Percentiles rank a stretch among this genome's conserved stretches.
phyloP scores from a whole-genome alignment of 2,888 invertebrate genomes.

The Sialis lutaria region DNA sequence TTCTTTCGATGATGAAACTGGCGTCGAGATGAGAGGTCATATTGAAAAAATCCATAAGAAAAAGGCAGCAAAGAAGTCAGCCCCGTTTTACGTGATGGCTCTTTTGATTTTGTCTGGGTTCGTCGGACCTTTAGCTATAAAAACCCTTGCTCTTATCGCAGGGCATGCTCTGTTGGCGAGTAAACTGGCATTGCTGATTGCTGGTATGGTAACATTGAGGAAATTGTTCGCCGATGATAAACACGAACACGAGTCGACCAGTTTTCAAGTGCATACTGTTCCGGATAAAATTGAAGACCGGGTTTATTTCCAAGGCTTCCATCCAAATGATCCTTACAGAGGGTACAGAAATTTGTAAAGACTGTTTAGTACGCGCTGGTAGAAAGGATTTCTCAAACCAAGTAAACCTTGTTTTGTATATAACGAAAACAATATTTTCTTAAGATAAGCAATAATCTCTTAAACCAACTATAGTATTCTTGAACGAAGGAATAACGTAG shows the following conservation, averaged over 20 bases:
- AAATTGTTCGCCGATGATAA: constrained; percentile 51
- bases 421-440: too few relatives aligned
- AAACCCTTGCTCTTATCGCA: constrained; percentile 50
- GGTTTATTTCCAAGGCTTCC: background rate
- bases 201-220: constrained; percentile 52
- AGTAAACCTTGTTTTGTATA: too few relatives aligned
- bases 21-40: constrained; percentile 7
- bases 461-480: too few relatives aligned
- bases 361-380: too few relatives aligned
- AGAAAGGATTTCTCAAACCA: too few relatives aligned
- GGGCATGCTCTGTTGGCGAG: constrained; percentile 55
- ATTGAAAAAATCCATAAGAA: constrained; percentile 4
- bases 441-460: too few relatives aligned
- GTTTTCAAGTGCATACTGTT: constrained; percentile 49
- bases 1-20: constrained; percentile 6
- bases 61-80: constrained; percentile 16
- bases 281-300: constrained; percentile 28
- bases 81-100: constrained; percentile 21
- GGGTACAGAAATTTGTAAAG: background rate
- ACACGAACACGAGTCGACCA: constrained; percentile 34
- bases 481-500: too few relatives aligned
- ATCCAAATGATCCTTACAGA: background rate
- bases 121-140: constrained; percentile 49
- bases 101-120: constrained; percentile 34
- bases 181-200: constrained; percentile 54